phyloP scores from a whole-genome alignment of 2,888 invertebrate genomes.

The Steromphala cineraria region DNA sequence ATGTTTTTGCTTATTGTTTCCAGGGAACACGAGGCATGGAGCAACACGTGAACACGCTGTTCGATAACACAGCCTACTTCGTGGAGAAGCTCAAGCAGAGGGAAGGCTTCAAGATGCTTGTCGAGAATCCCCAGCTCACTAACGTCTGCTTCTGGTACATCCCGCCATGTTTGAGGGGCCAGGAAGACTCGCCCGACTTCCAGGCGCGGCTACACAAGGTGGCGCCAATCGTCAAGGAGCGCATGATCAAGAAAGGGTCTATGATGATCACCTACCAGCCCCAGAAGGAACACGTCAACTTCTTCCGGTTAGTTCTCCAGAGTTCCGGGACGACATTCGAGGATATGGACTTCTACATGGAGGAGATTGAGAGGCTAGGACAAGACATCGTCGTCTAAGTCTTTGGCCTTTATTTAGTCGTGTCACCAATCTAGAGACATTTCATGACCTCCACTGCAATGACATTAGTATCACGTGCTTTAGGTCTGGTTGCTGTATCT shows the following conservation, averaged over 20 bases:
- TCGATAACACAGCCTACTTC: slow-evolving; percentile 60
- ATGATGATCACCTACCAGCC: slow-evolving; percentile 99
- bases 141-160: slow-evolving; percentile 99
- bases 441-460: no score
- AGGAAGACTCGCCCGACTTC: slow-evolving; percentile 83
- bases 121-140: slow-evolving; percentile 85
- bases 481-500: no score
- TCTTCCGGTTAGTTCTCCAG: slow-evolving; percentile 98
- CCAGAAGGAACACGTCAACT: slow-evolving; percentile 95
- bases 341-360: slow-evolving; percentile 94
- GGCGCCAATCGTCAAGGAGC: slow-evolving; percentile 93
- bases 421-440: no score
- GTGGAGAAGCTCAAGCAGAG: slow-evolving; percentile 52
- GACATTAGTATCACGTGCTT: no score
- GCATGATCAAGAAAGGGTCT: slow-evolving; percentile 97
- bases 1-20: neutral
- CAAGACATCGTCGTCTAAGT: slow-evolving; percentile 79
- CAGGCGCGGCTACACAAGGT: slow-evolving; percentile 76
- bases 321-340: slow-evolving; percentile 93
- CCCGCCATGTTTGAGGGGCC: slow-evolving; percentile 82
- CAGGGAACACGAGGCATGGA: slow-evolving; percentile 25
- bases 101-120: slow-evolving; percentile 66
- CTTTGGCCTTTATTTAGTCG: no score
- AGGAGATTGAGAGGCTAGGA: slow-evolving; percentile 96
- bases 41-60: slow-evolving; percentile 16